A percentile compares a stretch with the other conserved stretches of the same genome.
Evolutionary conservation across 2,797 vertebrate species (phyloP).

Genomic region (Gallinago solitaria): DNA sequence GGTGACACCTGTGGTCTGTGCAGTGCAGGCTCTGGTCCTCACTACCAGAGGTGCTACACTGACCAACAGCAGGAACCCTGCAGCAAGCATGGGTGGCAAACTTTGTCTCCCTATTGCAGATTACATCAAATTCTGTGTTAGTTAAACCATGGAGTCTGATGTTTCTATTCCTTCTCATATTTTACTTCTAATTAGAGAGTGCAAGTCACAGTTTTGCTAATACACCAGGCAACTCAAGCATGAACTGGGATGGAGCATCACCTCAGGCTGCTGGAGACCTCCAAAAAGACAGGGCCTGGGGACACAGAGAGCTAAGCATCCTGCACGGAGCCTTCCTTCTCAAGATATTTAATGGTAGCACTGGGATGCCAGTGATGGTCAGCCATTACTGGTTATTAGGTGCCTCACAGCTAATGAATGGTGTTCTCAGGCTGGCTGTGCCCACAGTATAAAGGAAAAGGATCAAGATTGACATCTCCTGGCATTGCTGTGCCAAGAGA

Average conservation of each 20-base stretch:
- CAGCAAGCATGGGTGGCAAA: rapidly evolving
- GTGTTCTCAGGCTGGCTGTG: background rate
- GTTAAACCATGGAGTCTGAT: rapidly evolving
- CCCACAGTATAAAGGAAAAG: background rate
- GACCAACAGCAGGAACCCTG: background rate
- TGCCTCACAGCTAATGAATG: background rate
- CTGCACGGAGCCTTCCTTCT: background rate
- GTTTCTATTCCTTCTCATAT: background rate
- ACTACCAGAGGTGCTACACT: rapidly evolving
- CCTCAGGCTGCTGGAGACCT: rapidly evolving
- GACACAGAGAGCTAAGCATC: background rate
- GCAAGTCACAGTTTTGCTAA: background rate
- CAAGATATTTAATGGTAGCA: background rate
- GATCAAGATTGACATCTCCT: background rate
- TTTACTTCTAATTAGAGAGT: background rate
- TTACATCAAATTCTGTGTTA: background rate
- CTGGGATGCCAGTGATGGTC: background rate
- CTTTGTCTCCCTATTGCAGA: background rate
- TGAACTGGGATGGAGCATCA: background rate
- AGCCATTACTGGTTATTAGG: background rate
- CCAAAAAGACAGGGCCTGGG: background rate
- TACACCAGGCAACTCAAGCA: rapidly evolving
- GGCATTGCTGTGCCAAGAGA: background rate
- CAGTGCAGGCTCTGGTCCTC: background rate
- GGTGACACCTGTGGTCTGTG: background rate